Percentiles rank a stretch among this genome's conserved stretches.
Conservation (phyloP, 2,113 vertebrate genomes). For the Bambusicola thoracicus region DNA sequence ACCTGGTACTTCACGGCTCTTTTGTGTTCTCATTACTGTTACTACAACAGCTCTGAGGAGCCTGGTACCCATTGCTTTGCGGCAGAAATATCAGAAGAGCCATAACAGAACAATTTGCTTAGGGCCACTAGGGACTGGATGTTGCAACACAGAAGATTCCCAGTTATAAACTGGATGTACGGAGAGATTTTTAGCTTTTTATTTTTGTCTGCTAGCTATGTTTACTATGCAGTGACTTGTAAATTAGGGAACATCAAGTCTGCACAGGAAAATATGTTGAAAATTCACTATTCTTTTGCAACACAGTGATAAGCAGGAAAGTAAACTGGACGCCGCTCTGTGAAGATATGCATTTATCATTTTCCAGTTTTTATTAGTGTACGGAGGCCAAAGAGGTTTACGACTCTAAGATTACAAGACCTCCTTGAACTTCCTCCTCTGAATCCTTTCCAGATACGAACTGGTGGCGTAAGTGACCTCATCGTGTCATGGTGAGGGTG, state of each 20-base stretch:
- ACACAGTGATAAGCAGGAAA: not conserved
- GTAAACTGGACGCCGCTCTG: not conserved
- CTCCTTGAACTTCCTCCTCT: not conserved
- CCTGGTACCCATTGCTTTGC: not conserved
- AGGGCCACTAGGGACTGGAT: not conserved
- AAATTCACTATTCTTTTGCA: not conserved
- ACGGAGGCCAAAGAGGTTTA: not conserved
- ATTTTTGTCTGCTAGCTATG: not conserved
- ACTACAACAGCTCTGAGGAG: not conserved
- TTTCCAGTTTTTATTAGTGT: not conserved
- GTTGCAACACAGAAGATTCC: not conserved
- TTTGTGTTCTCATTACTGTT: not conserved
- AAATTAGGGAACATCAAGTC: not conserved
- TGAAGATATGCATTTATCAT: not conserved
- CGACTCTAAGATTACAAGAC: not conserved
- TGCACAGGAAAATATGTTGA: not conserved
- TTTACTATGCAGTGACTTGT: not conserved
- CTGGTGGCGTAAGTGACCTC: not conserved
- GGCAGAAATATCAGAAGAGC: not conserved
- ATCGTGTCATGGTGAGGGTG: rapidly evolving
- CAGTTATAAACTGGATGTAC: not conserved
- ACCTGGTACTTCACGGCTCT: not conserved
- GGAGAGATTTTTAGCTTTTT: not conserved
- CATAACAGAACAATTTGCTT: not conserved
- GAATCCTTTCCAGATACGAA: not conserved